A percentile compares a stretch with the other conserved stretches of the same genome.
phyloP scores from a whole-genome alignment of 2,113 vertebrate species.

The Pogonocichla stellata region DNA sequence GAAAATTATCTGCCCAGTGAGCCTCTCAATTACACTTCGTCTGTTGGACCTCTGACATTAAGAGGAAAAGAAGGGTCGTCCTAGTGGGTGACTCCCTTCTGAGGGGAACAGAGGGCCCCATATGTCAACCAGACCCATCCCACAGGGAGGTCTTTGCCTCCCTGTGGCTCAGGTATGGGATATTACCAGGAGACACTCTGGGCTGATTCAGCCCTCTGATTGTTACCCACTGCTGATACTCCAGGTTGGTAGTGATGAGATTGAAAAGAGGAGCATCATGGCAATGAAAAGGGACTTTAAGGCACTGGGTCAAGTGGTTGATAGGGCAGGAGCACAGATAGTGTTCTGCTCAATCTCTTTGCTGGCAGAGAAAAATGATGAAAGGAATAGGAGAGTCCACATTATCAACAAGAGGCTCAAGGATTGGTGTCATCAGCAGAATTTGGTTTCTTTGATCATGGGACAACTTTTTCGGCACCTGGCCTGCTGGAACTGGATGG shows the following conservation, averaged over 20 bases:
- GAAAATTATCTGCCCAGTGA: too few relatives aligned
- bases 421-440: background rate
- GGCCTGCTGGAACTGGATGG: background rate
- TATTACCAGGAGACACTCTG: too few relatives aligned
- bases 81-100: too few relatives aligned
- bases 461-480: background rate
- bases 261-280: background rate
- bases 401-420: background rate
- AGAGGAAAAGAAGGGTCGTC: too few relatives aligned
- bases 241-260: background rate
- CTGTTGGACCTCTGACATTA: too few relatives aligned
- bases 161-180: too few relatives aligned
- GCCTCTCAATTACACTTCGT: too few relatives aligned
- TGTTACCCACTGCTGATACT: background rate
- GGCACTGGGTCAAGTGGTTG: background rate
- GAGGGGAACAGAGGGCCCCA: too few relatives aligned
- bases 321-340: background rate
- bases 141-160: too few relatives aligned
- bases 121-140: too few relatives aligned
- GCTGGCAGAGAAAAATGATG: background rate
- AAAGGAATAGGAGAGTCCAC: background rate
- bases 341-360: background rate
- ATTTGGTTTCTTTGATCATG: background rate
- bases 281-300: background rate
- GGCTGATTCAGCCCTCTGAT: too few relatives aligned